Conservation (phyloP, 1,140 invertebrate species). For the Lordiphosa clarofinis region DNA sequence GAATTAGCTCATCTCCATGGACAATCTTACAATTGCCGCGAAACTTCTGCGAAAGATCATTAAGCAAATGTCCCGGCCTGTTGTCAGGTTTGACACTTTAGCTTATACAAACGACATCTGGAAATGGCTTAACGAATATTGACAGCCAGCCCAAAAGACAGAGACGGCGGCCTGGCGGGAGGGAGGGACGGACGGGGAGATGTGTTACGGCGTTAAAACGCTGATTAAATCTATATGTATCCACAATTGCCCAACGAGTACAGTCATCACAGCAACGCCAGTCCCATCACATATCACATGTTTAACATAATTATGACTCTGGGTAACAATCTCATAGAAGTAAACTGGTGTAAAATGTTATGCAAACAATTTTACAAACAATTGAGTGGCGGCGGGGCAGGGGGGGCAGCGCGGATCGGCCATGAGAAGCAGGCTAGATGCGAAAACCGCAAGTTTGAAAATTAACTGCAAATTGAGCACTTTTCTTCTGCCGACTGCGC, state of each 20-base stretch:
- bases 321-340: constrained; percentile 31
- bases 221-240: constrained; percentile 50
- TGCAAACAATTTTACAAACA: constrained; percentile 66
- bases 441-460: constrained; percentile 58
- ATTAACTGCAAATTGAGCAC: constrained; percentile 74
- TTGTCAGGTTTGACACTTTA: constrained; percentile 77
- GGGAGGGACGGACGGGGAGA: constrained; percentile 1
- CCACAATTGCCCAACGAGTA: constrained; percentile 25
- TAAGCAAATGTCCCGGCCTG: constrained; percentile 73
- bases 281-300: constrained; percentile 13
- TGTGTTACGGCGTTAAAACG: constrained; percentile 59
- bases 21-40: constrained; percentile 28
- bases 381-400: constrained; percentile 3
- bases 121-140: constrained; percentile 73
- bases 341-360: constrained; percentile 70
- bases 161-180: background rate
- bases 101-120: constrained; percentile 62
- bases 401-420: background rate
- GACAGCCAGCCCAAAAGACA: constrained; percentile 69
- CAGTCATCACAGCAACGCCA: constrained; percentile 18
- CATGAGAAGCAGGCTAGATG: constrained; percentile 17
- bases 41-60: constrained; percentile 57
- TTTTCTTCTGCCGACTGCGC: constrained; percentile 36
- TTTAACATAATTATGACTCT: constrained; percentile 39
- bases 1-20: constrained; percentile 28